Base-by-base conservation (phyloP, 1,140 invertebrate genomes). In the Nymphalis io region DNA sequence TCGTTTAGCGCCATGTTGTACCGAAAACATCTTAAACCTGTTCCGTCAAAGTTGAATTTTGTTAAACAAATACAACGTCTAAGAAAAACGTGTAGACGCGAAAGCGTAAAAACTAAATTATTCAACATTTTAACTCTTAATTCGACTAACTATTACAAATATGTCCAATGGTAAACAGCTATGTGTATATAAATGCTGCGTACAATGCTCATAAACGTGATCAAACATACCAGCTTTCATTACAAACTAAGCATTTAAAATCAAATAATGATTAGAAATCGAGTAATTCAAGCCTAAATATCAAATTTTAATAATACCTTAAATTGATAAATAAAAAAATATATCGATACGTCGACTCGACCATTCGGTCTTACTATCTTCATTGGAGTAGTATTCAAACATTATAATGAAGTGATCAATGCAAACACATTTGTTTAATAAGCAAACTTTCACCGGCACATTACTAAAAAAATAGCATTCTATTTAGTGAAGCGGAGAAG, bases 1-100 rank as follows among this genome's bases (percentile, higher is more conserved):
- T 63, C 68, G 80, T 75, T 48, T 70, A 81, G 78, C 80, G 78
- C 80, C 44, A 55, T 10, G 46, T 38, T 33, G 59, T 70, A 78
- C 80, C 78, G 76, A 81, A 85, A 84, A 83, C 78, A 79, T 78
- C 62, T 63, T 59, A 79, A 82, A 84, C 85, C 80, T 75, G 81
- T 84, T 82, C 70, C 68, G 61, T 78, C 78, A 74, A 82, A 76
- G 77, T 82, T 86, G 60, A 78, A 84, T 80, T 86, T 83, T 73
- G 72, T 66, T 48, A 66, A 66, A 57, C 48, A 64, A 64, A 81
- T 75, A 75, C 73, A 70, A 15, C 75, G 74, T 73, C 62, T 58
- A 68, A 73, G 79, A 82, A 80, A 83, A 73, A 88, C 82, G 79
- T 15, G 4, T 21, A 13, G 1, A 53, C 38, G 40, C 64, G 64